Percentiles rank a stretch among this genome's conserved stretches.
Conservation (phyloP, 2,888 invertebrate species). For the Sericinus montela region DNA sequence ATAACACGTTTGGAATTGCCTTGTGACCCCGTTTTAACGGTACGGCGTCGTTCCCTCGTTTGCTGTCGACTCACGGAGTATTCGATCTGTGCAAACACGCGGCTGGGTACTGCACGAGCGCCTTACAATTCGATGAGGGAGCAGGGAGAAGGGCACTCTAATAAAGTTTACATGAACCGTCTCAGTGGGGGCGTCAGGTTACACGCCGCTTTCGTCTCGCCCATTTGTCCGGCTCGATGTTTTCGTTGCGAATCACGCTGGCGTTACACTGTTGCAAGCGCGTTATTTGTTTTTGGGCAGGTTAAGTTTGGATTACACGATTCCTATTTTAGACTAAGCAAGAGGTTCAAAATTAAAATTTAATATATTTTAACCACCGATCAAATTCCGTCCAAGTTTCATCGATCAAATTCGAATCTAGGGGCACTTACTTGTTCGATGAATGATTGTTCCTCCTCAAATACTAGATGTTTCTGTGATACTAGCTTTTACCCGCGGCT, state of each 20-base stretch:
- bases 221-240: constrained; percentile 56
- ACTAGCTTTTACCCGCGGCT: too few relatives aligned
- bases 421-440: too few relatives aligned
- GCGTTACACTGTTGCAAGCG: constrained; percentile 58
- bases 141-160: constrained; percentile 46
- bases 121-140: constrained; percentile 47
- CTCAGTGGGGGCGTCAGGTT: constrained; percentile 58
- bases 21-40: constrained; percentile 51
- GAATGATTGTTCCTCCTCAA: too few relatives aligned
- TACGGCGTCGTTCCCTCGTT: constrained; percentile 46
- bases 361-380: too few relatives aligned
- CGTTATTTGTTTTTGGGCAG: constrained; percentile 63
- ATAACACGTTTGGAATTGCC: constrained; percentile 50
- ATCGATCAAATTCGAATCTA: too few relatives aligned
- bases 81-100: constrained; percentile 69
- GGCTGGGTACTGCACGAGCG: constrained; percentile 66
- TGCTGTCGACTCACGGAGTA: constrained; percentile 62
- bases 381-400: too few relatives aligned
- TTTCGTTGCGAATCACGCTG: constrained; percentile 70
- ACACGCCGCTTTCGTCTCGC: constrained; percentile 45
- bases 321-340: constrained; percentile 7
- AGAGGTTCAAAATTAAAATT: too few relatives aligned
- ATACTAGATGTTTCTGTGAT: too few relatives aligned
- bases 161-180: constrained; percentile 75
- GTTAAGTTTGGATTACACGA: constrained; percentile 39